These are phyloP conservation scores for Amphipyra berbera DNA, from an alignment of 2,888 invertebrate species.

Conservation along the genomic window DNA sequence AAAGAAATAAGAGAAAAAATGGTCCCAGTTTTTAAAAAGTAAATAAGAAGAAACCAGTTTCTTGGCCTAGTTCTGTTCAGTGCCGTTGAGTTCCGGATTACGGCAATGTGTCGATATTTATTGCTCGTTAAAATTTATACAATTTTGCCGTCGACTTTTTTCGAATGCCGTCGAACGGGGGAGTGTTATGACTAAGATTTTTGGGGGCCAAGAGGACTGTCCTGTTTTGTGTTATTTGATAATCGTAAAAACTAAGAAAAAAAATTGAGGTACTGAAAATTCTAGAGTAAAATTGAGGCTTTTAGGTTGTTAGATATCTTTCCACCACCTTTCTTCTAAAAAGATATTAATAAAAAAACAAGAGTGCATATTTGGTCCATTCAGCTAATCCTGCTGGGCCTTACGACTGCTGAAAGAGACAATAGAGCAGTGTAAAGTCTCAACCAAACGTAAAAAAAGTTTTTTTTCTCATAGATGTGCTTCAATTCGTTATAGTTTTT, in stretches of 20 bases:
- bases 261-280: no score
- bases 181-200: conserved; percentile 23
- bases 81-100: conserved; percentile 53
- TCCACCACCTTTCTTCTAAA: not conserved
- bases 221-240: not conserved
- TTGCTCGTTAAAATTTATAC: conserved; percentile 69
- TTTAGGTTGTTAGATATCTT: no score
- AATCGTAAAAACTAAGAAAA: no score
- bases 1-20: conserved; percentile 4
- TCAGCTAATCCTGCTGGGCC: no score
- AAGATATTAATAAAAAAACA: no score
- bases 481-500: no score
- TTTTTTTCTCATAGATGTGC: no score
- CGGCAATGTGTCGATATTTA: conserved; percentile 66
- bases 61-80: conserved; percentile 36
- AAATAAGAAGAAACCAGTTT: conserved; percentile 18
- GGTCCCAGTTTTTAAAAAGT: conserved; percentile 13
- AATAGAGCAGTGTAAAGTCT: no score
- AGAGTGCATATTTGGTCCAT: no score
- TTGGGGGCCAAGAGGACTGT: conserved; percentile 9
- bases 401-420: no score
- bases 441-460: no score
- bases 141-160: conserved; percentile 45
- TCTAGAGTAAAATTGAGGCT: no score
- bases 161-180: conserved; percentile 9